Percentiles rank a stretch among this genome's conserved stretches.
Conservation (phyloP, 1,140 invertebrate species). For the Planococcus citri region DNA sequence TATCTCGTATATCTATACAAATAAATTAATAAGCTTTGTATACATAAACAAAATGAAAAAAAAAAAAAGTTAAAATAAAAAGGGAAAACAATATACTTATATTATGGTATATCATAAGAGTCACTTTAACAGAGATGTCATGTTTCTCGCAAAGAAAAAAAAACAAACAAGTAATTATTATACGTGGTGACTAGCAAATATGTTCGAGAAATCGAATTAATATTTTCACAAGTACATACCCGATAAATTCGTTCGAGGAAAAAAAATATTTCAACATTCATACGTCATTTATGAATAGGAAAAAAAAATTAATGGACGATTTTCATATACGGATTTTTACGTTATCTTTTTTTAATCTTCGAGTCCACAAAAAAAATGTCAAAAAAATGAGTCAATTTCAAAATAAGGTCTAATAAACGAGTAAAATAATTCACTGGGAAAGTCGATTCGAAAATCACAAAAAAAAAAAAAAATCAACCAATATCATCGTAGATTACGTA, state of each 20-base stretch:
- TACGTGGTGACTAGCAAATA: neutral
- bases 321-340: no score
- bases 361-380: neutral
- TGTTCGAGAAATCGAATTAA: neutral
- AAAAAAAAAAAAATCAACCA: no score
- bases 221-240: neutral
- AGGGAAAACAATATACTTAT: slow-evolving; percentile 9
- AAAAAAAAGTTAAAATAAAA: slow-evolving; percentile 8
- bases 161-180: no score
- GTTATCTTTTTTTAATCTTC: no score
- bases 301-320: neutral
- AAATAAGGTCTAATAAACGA: neutral
- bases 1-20: slow-evolving; percentile 1
- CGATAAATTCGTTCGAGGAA: neutral
- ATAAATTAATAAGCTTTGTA: slow-evolving; percentile 18
- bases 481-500: no score
- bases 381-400: neutral
- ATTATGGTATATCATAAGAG: slow-evolving; percentile 13
- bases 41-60: slow-evolving; percentile 12
- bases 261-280: neutral
- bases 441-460: neutral
- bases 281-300: neutral
- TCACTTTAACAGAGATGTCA: slow-evolving; percentile 11
- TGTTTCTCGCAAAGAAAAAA: slow-evolving; percentile 10
- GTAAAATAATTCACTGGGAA: neutral